Evolutionary conservation across 2,113 vertebrate species (phyloP), one percentile per base, ranked within the genome.

Genomic region (Phylloscopus trochilus): DNA sequence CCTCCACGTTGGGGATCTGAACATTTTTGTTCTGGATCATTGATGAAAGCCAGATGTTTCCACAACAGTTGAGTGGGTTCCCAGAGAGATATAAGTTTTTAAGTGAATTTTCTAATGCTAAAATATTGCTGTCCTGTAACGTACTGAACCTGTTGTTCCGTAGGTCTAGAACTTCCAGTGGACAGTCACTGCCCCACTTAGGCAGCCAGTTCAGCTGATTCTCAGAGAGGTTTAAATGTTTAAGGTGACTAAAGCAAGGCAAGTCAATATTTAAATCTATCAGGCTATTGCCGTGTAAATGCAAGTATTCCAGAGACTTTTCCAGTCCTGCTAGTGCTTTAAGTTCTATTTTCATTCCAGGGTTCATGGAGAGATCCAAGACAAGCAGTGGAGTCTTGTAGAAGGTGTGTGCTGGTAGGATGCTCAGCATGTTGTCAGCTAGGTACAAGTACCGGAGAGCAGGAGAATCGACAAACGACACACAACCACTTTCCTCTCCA

Each of bases 1-100:
- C 96, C 83, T 98, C 98, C 19, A 98, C 97, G 10, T 98, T 98
- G 0, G 98, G 97, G 49, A 99, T 97, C 2, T 97, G 96, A 92
- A 99, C 98, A 0, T 96, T 96, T 9, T 98, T 98, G 83, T 97
- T 98, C 83, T 98, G 98, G 30, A 99, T 97, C 97, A 99, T 98
- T 5, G 98, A 96, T 2, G 98, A 97, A 43, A 99, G 97, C 97
- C 97, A 98, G 27, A 97, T 92, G 30, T 99, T 99, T 82, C 97
- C 98, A 7, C 99, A 99, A 97, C 99, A 99, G 88, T 94, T 98
- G 17, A 99, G 98, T 0, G 99, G 99, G 89, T 99, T 99, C 23
- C 98, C 99, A 49, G 98, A 96, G 58, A 99, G 95, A 93, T 99
- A 99, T 28, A 99, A 97, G 39, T 97, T 98, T 87, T 98, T 98